phyloP scores from a whole-genome alignment of 2,113 vertebrate species.

The Morone chrysops region DNA sequence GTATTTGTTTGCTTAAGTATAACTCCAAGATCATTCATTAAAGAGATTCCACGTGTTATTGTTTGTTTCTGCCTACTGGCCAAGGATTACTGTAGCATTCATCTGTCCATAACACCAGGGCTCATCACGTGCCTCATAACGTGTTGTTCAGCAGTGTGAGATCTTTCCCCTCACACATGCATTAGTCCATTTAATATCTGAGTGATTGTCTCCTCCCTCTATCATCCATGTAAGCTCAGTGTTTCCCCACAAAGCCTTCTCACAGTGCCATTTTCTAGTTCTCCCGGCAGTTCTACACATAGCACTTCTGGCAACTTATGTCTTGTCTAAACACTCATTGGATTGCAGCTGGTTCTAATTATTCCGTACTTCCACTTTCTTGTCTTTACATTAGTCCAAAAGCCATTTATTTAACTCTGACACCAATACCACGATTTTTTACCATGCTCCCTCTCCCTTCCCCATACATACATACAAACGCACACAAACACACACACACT shows the following conservation, averaged over 20 bases:
- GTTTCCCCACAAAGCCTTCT: conserved; percentile 21
- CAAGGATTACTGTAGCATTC: background rate
- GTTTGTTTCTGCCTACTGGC: background rate
- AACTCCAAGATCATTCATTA: background rate
- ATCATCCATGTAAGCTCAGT: conserved; percentile 7
- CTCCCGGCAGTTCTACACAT: conserved; percentile 17
- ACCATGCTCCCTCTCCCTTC: conserved; percentile 12
- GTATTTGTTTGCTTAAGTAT: background rate
- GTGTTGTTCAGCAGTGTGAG: background rate
- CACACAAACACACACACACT: conserved; percentile 16
- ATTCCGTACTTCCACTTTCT: conserved; percentile 70
- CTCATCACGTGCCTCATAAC: background rate
- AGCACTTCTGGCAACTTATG: conserved; percentile 65
- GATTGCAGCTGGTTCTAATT: conserved; percentile 79
- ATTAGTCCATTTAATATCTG: background rate
- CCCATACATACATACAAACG: background rate
- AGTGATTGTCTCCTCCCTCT: background rate
- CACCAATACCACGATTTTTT: conserved; percentile 64
- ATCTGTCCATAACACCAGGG: background rate
- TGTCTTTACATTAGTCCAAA: conserved; percentile 67
- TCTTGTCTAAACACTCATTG: conserved; percentile 70
- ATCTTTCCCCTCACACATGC: background rate
- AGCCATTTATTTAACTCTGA: conserved; percentile 76
- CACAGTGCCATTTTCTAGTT: conserved; percentile 14
- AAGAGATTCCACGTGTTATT: background rate